These are phyloP conservation scores for Brenthis hecate DNA, from an alignment of 2,888 invertebrate species.

Conservation along the genomic window DNA sequence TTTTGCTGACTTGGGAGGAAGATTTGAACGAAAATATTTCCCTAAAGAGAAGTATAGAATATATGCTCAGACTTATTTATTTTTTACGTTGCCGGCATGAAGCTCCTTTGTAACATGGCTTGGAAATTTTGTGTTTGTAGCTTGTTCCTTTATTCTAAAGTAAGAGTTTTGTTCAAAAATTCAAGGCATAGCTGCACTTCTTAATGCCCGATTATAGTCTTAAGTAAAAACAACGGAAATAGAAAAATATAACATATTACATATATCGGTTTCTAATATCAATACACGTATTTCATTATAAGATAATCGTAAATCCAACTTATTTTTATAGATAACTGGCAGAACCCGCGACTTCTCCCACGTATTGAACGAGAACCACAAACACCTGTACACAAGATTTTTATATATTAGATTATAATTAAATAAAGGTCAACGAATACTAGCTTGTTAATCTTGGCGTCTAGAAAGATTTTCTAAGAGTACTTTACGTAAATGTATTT, in stretches of 20 bases:
- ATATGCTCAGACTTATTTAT: constrained; percentile 8
- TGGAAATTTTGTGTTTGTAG: constrained; percentile 11
- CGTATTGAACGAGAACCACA: too few species aligned
- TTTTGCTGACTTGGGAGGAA: constrained; percentile 2
- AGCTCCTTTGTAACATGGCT: constrained; percentile 3
- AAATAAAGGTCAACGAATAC: background rate
- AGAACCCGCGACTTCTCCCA: too few species aligned
- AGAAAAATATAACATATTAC: too few species aligned
- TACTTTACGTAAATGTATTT: constrained; percentile 26
- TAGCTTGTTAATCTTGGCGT: background rate
- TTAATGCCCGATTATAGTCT: too few species aligned
- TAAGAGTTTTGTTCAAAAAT: constrained; percentile 4
- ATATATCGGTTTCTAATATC: too few species aligned
- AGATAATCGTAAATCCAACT: too few species aligned
- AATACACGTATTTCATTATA: too few species aligned
- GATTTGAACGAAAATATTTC: constrained; percentile 3
- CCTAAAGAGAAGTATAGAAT: constrained; percentile 7
- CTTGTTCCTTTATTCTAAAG: constrained; percentile 9
- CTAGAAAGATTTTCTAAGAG: constrained; percentile 21
- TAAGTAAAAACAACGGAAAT: too few species aligned
- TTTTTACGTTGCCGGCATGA: constrained; percentile 5
- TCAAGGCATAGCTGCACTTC: background rate
- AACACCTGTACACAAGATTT: too few species aligned
- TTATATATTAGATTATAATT: too few species aligned
- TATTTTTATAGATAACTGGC: too few species aligned